These are phyloP conservation scores for Neopipo cinnamomea DNA, from an alignment of 2,113 vertebrate genomes.

Conservation along the genomic window DNA sequence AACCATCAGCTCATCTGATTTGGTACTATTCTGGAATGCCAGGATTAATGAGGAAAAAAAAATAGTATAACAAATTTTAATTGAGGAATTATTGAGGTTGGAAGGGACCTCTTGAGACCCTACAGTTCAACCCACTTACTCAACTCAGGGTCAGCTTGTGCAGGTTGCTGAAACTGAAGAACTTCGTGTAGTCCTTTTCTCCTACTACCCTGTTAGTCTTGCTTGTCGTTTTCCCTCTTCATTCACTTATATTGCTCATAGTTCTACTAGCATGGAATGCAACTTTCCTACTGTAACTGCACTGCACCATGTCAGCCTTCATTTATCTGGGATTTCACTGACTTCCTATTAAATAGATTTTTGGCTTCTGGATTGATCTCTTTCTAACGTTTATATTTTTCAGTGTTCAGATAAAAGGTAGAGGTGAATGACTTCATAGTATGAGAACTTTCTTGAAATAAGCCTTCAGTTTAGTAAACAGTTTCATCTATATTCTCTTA, in stretches of 20 bases:
- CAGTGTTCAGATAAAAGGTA: not conserved
- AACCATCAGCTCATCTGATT: not conserved
- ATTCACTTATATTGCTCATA: not conserved
- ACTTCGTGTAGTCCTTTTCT: not conserved
- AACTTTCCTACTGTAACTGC: not conserved
- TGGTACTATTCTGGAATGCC: not conserved
- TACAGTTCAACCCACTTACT: not conserved
- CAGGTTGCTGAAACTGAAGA: not conserved
- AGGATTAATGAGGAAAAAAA: not conserved
- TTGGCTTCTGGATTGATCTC: not conserved
- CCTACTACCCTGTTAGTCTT: not conserved
- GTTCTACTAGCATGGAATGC: not conserved
- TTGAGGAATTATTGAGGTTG: not conserved
- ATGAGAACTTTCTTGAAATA: not conserved
- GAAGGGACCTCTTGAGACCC: not conserved
- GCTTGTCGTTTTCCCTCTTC: not conserved
- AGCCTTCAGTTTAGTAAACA: not conserved
- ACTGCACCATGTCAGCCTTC: not conserved
- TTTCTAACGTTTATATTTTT: not conserved
- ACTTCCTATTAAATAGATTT: not conserved
- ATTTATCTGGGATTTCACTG: not conserved
- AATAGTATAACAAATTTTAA: not conserved
- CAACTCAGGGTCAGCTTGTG: not conserved
- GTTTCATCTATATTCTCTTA: not conserved
- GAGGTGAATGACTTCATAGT: not conserved